Base-by-base conservation (phyloP, 2,888 invertebrate species). In the Pollenia griseotomentosa region DNA sequence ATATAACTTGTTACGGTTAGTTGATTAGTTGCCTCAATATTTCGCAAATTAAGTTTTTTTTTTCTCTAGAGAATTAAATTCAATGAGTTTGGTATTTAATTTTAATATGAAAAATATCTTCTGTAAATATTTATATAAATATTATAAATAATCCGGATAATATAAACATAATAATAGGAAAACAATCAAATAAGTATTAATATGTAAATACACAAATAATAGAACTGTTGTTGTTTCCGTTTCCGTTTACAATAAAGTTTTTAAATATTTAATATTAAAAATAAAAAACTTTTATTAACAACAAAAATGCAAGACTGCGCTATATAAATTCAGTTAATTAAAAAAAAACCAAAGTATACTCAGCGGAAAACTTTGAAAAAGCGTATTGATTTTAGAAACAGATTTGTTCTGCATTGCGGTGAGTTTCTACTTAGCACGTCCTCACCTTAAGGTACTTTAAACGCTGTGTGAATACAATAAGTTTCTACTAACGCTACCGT, bases 201-300 rank as follows among this genome's bases (percentile, higher is more conserved):
- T 53, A 61, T 44, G 8, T 14, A 61, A 51, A 23, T 53, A 77
- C 11, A 53, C 42, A 59, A 42, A 14, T 63, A 46, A 48, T 42
- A 12, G 7, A 51, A 51, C 42, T 63, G 11, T 63, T 16, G 10
- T 12, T 46, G 55, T 46, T 42, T 77, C 65, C 77, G 77, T 77
- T 77, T 66, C 77, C 77, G 55, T 16, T 77, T 77, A 46, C 33
- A 77, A 66, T 65, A 55, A 77, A 55, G 55, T 55, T 77, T 66
- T 66, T 55, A 42, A 42, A 44, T 65, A 23, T 65, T 70, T 73
- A n/a, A 33, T 46, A 65, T 8, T 8, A 44, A 6, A 14, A 2
- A 73, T n/a, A 59, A 23, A 5, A n/a, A 23, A 19, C 5, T 5
- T n/a, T 0, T 19, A 46, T 23, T 23, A 46, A 46, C 44, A 65